These are phyloP conservation scores for Sebastes umbrosus DNA, from an alignment of 2,797 vertebrate species.

Conservation along the genomic window DNA sequence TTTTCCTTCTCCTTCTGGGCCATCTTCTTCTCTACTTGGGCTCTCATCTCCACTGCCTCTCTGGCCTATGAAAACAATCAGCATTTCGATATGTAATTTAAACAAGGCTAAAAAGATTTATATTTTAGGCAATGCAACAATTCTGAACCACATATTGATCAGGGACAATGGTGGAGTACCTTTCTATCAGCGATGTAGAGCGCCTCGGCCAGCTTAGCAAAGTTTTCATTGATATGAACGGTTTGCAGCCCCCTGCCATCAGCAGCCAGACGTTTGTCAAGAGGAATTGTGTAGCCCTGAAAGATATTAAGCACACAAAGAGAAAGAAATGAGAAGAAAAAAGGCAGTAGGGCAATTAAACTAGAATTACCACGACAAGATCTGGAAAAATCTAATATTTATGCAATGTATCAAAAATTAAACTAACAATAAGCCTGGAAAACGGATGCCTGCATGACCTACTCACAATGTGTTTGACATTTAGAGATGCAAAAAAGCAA, in stretches of 20 bases:
- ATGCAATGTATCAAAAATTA: not conserved
- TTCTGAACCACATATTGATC: not conserved
- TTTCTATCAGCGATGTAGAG: constrained; percentile 98
- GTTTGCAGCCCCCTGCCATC: constrained; percentile 96
- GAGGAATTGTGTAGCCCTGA: constrained; percentile 97
- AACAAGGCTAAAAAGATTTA: not conserved
- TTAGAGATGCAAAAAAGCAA: not conserved
- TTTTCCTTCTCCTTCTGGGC: constrained; percentile 99
- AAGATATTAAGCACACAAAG: not conserved
- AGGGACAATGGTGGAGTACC: constrained; percentile 68
- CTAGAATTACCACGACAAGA: not conserved
- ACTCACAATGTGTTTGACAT: not conserved
- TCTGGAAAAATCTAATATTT: not conserved
- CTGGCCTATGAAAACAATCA: constrained; percentile 84
- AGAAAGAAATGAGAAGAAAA: not conserved
- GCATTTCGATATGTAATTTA: not conserved
- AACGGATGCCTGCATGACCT: not conserved
- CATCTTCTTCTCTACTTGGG: constrained; percentile 99
- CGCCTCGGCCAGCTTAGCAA: constrained; percentile 96
- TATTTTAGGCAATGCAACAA: not conserved
- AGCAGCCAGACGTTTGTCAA: constrained; percentile 96
- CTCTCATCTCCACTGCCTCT: constrained; percentile 98
- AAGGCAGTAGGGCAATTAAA: not conserved
- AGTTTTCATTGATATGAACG: constrained; percentile 98
- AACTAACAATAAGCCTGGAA: not conserved